A percentile compares a stretch with the other conserved stretches of the same genome.
These are phyloP conservation scores for Apoderus coryli DNA, from an alignment of 2,888 invertebrate species.

Conservation along the genomic window DNA sequence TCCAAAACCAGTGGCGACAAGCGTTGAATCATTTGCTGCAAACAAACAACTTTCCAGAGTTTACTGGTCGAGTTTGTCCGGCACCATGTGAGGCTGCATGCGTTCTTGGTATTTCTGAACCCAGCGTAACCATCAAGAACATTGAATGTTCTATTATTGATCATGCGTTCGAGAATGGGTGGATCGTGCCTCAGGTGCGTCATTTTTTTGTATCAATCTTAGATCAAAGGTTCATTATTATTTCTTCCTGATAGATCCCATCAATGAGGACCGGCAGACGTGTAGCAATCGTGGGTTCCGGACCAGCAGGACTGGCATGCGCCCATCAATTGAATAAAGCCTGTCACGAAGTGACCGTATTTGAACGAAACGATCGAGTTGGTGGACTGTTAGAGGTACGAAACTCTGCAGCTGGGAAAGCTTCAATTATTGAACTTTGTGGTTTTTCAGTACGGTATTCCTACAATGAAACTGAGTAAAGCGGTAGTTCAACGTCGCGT, in stretches of 20 bases:
- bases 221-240: too few relatives aligned
- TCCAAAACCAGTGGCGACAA: constrained; percentile 84
- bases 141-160: constrained; percentile 99
- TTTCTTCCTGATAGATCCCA: too few relatives aligned
- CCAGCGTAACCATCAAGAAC: constrained; percentile 96
- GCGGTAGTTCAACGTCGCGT: constrained; percentile 82
- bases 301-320: constrained; percentile 88
- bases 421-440: constrained; percentile 34
- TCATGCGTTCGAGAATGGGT: constrained; percentile 90
- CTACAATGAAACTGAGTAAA: constrained; percentile 96
- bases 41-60: constrained; percentile 95
- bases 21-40: constrained; percentile 86
- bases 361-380: constrained; percentile 77
- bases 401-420: neutral
- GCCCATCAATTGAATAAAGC: constrained; percentile 96
- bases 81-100: constrained; percentile 99
- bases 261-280: constrained; percentile 25
- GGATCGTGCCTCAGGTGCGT: constrained; percentile 38
- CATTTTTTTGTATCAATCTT: too few relatives aligned
- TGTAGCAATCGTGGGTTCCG: constrained; percentile 68
- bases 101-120: constrained; percentile 77
- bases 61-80: constrained; percentile 61
- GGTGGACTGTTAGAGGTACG: constrained; percentile 8
- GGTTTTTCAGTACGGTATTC: constrained; percentile 98
- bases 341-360: constrained; percentile 92